phyloP scores from a whole-genome alignment of 2,888 invertebrate genomes.

The Tiliacea citrago region DNA sequence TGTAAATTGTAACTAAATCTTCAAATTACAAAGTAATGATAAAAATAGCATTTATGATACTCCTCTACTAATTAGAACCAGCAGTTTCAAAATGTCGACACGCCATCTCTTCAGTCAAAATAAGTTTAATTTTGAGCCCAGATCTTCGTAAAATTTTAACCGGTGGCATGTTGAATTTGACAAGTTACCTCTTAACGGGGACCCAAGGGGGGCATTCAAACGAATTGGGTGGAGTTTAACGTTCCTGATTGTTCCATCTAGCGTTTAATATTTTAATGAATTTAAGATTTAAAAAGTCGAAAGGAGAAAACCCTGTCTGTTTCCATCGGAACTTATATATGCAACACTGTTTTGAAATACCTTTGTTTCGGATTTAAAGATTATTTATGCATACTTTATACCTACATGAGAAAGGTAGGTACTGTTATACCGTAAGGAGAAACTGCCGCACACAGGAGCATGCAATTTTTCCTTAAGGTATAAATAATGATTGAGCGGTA shows the following conservation, averaged over 20 bases:
- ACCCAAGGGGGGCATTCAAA: constrained; percentile 61
- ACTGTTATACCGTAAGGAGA: constrained; percentile 40
- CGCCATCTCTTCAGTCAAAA: constrained; percentile 40
- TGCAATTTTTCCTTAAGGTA: constrained; percentile 57
- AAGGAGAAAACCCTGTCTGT: neutral
- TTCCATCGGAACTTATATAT: constrained; percentile 8
- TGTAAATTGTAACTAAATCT: neutral
- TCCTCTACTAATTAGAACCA: constrained; percentile 1
- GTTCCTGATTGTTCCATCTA: constrained; percentile 62
- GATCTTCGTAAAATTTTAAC: constrained; percentile 61
- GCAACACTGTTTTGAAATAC: neutral
- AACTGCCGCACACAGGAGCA: constrained; percentile 47
- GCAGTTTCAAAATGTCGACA: constrained; percentile 43
- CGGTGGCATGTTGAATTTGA: constrained; percentile 70
- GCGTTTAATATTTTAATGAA: constrained; percentile 61
- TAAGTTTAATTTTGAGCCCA: constrained; percentile 59
- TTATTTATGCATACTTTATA: constrained; percentile 2
- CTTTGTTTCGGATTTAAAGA: constrained; percentile 7
- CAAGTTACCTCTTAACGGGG: constrained; percentile 71
- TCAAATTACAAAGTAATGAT: neutral
- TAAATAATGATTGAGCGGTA: constrained; percentile 55
- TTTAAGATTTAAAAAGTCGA: constrained; percentile 38
- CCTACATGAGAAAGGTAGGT: constrained; percentile 27
- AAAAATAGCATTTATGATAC: constrained; percentile 3
- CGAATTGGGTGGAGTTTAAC: constrained; percentile 63